phyloP scores from a whole-genome alignment of 2,113 vertebrate species.

The Mustela nigripes region DNA sequence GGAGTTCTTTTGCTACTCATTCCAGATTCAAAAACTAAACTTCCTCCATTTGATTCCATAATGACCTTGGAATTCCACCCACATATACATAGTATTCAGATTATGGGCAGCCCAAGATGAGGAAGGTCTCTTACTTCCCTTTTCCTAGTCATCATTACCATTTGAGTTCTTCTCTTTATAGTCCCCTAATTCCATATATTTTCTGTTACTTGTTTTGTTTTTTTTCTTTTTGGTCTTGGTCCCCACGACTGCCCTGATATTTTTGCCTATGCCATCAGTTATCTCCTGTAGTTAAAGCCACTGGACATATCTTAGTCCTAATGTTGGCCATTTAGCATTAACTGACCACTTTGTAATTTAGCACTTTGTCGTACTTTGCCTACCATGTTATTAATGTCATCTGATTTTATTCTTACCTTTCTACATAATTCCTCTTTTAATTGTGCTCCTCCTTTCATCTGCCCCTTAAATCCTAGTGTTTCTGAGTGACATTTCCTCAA shows the following conservation, averaged over 20 bases:
- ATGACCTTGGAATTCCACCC: not conserved
- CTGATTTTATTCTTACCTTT: not conserved
- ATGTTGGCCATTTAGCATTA: not conserved
- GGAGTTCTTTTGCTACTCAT: not conserved
- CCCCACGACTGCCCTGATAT: not conserved
- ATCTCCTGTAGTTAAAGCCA: not conserved
- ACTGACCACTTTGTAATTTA: not conserved
- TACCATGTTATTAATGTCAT: not conserved
- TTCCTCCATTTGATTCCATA: not conserved
- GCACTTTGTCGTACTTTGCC: not conserved
- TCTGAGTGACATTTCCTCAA: not conserved
- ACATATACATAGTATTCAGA: not conserved
- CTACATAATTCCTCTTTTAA: not conserved
- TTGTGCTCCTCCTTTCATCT: not conserved
- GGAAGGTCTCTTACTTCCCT: not conserved
- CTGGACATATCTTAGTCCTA: not conserved
- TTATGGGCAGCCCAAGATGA: not conserved
- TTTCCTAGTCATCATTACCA: not conserved
- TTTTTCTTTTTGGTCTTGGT: not conserved
- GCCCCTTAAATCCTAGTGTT: not conserved
- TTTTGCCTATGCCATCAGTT: not conserved
- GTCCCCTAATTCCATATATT: not conserved
- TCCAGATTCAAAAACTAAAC: constrained; percentile 3
- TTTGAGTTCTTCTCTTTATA: not conserved
- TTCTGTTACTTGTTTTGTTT: not conserved